Percentiles rank a stretch among this genome's conserved stretches.
Evolutionary conservation across 2,888 invertebrate species (phyloP).

Genomic region (Megalurothrips usitatus): DNA sequence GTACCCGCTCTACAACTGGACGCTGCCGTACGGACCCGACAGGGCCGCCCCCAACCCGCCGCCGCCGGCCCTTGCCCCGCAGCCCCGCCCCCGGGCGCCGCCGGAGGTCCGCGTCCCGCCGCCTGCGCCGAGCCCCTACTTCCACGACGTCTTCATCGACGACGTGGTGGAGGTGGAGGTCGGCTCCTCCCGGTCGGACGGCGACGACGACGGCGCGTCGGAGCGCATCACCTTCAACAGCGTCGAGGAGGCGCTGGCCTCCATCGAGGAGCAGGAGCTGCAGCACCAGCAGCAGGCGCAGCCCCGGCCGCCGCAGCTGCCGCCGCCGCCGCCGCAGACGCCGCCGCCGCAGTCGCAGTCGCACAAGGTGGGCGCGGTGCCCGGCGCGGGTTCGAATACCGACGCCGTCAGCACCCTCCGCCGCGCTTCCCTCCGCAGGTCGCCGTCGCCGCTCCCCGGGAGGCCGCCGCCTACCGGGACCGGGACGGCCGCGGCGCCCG

Average conservation of each 20-base stretch:
- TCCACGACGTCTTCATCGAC: neutral
- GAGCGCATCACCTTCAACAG: neutral
- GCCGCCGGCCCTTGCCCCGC: neutral
- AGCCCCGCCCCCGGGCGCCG: neutral
- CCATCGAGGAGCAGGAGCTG: neutral
- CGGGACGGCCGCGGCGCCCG: neutral
- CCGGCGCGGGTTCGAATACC: too few species aligned
- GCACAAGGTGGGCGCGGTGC: too few species aligned
- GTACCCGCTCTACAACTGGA: constrained; percentile 9
- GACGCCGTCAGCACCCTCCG: neutral
- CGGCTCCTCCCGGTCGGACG: neutral
- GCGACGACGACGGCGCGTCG: neutral
- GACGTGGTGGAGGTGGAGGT: constrained; percentile 4
- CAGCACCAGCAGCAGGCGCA: neutral
- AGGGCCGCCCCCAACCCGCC: neutral
- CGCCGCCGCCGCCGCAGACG: too few species aligned
- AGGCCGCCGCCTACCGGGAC: neutral
- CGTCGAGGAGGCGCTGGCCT: neutral
- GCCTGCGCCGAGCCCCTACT: neutral
- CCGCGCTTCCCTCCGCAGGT: neutral
- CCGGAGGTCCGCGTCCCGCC: neutral
- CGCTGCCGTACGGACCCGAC: neutral
- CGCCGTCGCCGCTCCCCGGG: neutral
- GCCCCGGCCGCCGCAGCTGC: too few species aligned
- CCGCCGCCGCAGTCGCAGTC: too few species aligned